A percentile compares a stretch with the other conserved stretches of the same genome.
Evolutionary conservation across 2,797 vertebrate genomes (phyloP).

Genomic region (Cirrhinus molitorella): DNA sequence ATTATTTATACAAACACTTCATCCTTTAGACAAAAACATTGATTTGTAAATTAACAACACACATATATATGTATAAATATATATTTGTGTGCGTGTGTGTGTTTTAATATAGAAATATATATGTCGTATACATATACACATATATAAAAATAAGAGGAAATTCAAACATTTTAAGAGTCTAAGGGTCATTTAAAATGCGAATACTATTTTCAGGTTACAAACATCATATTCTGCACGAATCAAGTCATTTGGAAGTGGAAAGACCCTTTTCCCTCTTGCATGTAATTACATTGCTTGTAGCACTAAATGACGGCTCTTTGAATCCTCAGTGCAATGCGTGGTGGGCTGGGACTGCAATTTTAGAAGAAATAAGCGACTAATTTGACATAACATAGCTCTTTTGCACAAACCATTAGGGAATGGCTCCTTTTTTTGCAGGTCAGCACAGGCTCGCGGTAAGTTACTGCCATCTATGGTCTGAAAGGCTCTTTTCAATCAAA

Average conservation of each 20-base stretch:
- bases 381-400: slow-evolving; percentile 56
- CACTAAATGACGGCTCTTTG: slow-evolving; percentile 53
- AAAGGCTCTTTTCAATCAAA: slow-evolving; percentile 33
- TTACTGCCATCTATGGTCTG: slow-evolving; percentile 63
- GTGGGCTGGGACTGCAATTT: slow-evolving; percentile 52
- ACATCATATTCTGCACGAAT: slow-evolving; percentile 46
- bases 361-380: slow-evolving; percentile 59
- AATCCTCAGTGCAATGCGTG: slow-evolving; percentile 51
- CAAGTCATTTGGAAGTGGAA: slow-evolving; percentile 59
- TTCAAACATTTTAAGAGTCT: neutral
- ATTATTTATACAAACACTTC: neutral
- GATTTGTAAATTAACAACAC: neutral
- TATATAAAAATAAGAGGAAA: neutral
- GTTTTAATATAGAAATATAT: too few relatives aligned
- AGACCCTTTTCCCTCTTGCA: slow-evolving; percentile 38
- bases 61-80: neutral
- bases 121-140: neutral
- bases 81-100: too few relatives aligned
- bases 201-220: slow-evolving; percentile 29
- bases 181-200: neutral
- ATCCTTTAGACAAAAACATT: neutral
- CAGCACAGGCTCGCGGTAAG: slow-evolving; percentile 50
- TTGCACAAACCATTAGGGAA: slow-evolving; percentile 58
- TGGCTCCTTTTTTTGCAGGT: slow-evolving; percentile 36
- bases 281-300: slow-evolving; percentile 57